Evolutionary conservation across 2,888 invertebrate species (phyloP), one percentile per base, ranked within the genome.

Genomic region (Phyllotreta striolata): DNA sequence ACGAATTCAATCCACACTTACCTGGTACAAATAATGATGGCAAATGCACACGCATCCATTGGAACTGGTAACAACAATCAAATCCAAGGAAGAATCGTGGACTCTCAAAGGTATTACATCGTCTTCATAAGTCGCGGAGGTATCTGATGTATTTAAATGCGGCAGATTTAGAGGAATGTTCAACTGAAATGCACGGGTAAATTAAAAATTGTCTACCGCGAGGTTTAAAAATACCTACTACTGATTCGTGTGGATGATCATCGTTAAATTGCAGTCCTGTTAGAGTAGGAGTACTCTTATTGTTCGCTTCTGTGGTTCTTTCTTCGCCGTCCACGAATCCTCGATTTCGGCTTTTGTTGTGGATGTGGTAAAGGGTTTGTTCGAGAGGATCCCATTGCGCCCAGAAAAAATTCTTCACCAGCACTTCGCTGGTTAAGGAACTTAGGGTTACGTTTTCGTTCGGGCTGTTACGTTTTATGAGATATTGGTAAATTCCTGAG

Each of bases 181-280:
- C 7, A 94, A 80, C 93, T 93, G 77, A 66, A 83, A 81, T 1
- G 38, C 7, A 8, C 44, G 35, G 8, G 12, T 35, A 44, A 34
- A 10, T 51, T 10, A 8, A 24, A 35, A 51, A 46, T 14, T 43
- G 9, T 55, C 24, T 24, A 24, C 24, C 24, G 1, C 1, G 24
- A 24, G 24, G 24, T 24, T 24, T 24, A 24, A 10, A 44, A 44
- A 49, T 35, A 49, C 49, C 6, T 84, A 93, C 92, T 80, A 94
- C 93, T 68, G 93, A 93, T 80, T 94, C 94, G 69, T 93, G 91
- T 0, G 93, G 94, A 73, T 92, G 83, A 77, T 92, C 91, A 46
- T 92, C 91, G 76, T 94, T 93, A 78, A 94, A 94, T 80, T 94
- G 94, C 62, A 93, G 84, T 9, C 93, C 93, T 6, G 93, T 92